Evolutionary conservation across 1,140 invertebrate species (phyloP).

Genomic region (Drosophila pandora): DNA sequence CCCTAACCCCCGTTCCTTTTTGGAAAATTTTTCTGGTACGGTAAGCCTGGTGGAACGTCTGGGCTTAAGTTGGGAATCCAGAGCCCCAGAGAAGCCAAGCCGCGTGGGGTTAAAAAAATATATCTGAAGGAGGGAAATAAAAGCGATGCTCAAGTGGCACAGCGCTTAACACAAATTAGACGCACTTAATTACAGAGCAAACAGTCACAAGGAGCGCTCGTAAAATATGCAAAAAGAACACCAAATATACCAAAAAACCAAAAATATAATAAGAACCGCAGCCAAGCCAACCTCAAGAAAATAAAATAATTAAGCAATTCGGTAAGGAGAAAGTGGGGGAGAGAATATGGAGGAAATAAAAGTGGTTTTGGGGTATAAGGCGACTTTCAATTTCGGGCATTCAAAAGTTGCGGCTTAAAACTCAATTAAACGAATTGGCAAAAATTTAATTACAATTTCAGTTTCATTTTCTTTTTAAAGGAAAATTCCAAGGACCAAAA

Average conservation of each 20-base stretch:
- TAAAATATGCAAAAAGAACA: slow-evolving; percentile 54
- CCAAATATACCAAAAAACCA: neutral
- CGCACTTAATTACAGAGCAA: slow-evolving; percentile 80
- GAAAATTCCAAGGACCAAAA: slow-evolving; percentile 20
- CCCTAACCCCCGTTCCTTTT: slow-evolving; percentile 4
- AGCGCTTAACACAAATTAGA: slow-evolving; percentile 80
- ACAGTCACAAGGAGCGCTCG: slow-evolving; percentile 58
- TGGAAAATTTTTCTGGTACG: slow-evolving; percentile 19
- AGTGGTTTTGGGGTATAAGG: slow-evolving; percentile 6
- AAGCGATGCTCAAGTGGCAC: slow-evolving; percentile 68
- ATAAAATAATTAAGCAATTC: slow-evolving; percentile 46
- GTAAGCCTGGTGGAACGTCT: slow-evolving; percentile 28
- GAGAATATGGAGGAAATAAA: neutral
- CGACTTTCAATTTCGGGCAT: slow-evolving; percentile 58
- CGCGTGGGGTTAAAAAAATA: slow-evolving; percentile 18
- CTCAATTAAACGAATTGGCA: slow-evolving; percentile 77
- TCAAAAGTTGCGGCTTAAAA: slow-evolving; percentile 74
- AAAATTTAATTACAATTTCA: slow-evolving; percentile 77
- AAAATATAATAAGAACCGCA: slow-evolving; percentile 17
- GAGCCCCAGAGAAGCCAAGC: slow-evolving; percentile 13
- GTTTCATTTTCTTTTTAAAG: slow-evolving; percentile 40
- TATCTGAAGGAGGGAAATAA: slow-evolving; percentile 18
- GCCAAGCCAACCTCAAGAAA: slow-evolving; percentile 37
- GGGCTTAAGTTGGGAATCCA: slow-evolving; percentile 41
- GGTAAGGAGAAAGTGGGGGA: neutral